Evolutionary conservation across 1,140 invertebrate genomes (phyloP).

Genomic region (Drosophila lacteicornis): DNA sequence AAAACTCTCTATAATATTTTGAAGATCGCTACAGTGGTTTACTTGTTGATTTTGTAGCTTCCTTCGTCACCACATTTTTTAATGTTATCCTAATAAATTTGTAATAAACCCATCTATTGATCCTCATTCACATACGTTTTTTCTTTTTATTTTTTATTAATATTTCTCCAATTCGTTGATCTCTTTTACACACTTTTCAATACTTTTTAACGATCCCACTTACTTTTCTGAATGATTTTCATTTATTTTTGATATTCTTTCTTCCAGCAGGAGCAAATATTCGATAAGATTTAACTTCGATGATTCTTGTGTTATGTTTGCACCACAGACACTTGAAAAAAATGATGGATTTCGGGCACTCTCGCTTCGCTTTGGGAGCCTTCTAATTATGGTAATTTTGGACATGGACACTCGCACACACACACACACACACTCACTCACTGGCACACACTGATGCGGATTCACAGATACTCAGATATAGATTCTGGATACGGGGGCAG

Average conservation of each 20-base stretch:
- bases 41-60: not conserved
- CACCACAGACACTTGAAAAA: conserved; percentile 41
- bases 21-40: not conserved
- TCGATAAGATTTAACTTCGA: not conserved
- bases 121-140: not conserved
- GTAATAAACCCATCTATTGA: not conserved
- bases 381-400: conserved; percentile 28
- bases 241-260: not conserved
- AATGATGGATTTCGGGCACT: conserved; percentile 17
- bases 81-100: not conserved
- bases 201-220: not conserved
- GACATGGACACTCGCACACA: conserved; percentile 17
- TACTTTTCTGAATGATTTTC: conserved; percentile 8
- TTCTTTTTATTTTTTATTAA: not conserved
- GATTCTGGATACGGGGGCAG: conserved; percentile 25
- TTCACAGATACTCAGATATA: conserved; percentile 21
- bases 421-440: conserved; percentile 1
- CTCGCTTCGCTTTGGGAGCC: conserved; percentile 7
- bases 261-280: not conserved
- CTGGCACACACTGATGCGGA: conserved; percentile 1
- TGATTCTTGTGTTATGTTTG: not conserved
- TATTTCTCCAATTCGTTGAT: not conserved
- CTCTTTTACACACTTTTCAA: not conserved
- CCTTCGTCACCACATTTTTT: too few species aligned
- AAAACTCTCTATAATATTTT: not conserved